phyloP scores from a whole-genome alignment of 2,113 vertebrate genomes.

The Terrapene triunguis region DNA sequence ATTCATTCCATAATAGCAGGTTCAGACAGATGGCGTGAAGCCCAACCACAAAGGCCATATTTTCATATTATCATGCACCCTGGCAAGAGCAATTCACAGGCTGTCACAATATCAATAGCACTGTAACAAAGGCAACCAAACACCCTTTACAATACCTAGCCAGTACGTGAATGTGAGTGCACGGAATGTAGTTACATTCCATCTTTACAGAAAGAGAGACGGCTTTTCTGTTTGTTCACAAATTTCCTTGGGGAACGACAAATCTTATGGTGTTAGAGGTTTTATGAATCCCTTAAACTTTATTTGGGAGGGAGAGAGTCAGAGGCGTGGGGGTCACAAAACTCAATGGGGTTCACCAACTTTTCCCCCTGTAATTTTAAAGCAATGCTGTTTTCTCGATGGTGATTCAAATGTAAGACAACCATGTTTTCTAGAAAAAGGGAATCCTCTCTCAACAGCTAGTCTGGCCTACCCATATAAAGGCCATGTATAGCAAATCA shows the following conservation, averaged over 20 bases:
- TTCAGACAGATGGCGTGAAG: not conserved
- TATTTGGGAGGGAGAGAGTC: not conserved
- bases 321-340: not conserved
- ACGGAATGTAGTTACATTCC: not conserved
- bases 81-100: accelerated
- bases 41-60: not conserved
- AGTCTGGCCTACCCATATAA: not conserved
- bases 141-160: not conserved
- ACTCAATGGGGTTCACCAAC: not conserved
- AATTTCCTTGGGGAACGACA: not conserved
- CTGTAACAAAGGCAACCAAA: not conserved
- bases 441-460: not conserved
- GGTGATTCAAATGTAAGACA: not conserved
- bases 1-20: not conserved
- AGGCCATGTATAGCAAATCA: too few species aligned
- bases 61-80: not conserved
- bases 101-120: not conserved
- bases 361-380: not conserved
- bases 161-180: not conserved
- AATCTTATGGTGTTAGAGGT: accelerated
- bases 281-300: not conserved
- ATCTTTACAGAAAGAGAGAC: not conserved
- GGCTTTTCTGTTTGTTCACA: not conserved
- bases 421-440: not conserved
- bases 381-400: not conserved